Evolutionary conservation across 2,113 vertebrate species (phyloP).

Genomic region (Saguinus imperator): DNA sequence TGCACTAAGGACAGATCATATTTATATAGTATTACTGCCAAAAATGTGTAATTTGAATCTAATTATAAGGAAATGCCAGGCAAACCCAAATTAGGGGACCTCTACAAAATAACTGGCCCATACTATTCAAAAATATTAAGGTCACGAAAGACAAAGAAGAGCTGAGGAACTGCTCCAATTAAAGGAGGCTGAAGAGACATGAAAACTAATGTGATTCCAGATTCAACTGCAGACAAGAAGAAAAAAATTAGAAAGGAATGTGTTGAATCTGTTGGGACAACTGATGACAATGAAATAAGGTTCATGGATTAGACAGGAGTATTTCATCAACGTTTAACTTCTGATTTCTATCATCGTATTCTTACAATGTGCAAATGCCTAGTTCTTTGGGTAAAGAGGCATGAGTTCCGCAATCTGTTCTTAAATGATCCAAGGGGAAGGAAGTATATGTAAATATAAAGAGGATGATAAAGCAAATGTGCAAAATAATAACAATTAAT

Average conservation of each 20-base stretch:
- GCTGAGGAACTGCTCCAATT: not conserved
- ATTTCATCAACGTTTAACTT: not conserved
- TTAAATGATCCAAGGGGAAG: not conserved
- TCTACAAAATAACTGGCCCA: not conserved
- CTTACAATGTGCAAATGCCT: not conserved
- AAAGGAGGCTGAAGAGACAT: not conserved
- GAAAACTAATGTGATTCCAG: not conserved
- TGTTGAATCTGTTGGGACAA: not conserved
- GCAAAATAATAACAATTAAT: not conserved
- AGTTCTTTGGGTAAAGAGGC: not conserved
- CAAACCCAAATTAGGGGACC: not conserved
- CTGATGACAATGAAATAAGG: not conserved
- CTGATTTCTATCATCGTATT: not conserved
- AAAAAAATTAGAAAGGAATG: not conserved
- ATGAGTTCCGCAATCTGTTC: not conserved
- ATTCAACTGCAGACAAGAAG: not conserved
- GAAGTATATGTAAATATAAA: not conserved
- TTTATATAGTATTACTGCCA: not conserved
- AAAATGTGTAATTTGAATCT: not conserved
- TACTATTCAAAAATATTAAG: not conserved
- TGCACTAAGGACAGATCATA: not conserved
- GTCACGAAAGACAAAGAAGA: not conserved
- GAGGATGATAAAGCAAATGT: not conserved
- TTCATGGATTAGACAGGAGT: not conserved
- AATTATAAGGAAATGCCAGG: not conserved